These are phyloP conservation scores for Lethenteron reissneri DNA, from an alignment of 2,113 vertebrate genomes.

Conservation along the genomic window DNA sequence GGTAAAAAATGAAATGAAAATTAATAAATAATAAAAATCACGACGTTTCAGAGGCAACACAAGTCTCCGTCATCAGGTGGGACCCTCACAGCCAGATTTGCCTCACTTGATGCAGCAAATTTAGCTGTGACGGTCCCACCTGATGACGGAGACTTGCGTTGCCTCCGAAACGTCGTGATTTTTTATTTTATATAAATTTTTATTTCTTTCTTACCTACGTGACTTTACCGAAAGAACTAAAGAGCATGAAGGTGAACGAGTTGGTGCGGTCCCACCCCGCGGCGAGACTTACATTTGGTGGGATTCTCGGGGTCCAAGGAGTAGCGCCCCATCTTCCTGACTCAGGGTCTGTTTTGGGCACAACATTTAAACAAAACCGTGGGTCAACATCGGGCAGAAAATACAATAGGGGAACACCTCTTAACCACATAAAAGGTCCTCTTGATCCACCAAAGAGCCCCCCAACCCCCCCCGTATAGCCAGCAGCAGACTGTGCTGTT, in stretches of 20 bases:
- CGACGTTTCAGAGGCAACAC: too few species aligned
- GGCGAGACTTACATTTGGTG: constrained; percentile 62
- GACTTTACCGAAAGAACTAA: not conserved
- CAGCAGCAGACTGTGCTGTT: too few species aligned
- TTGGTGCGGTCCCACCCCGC: not conserved
- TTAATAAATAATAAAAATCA: too few species aligned
- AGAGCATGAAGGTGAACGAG: not conserved
- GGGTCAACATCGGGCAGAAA: too few species aligned
- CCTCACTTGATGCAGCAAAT: not conserved
- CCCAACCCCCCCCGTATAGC: too few species aligned
- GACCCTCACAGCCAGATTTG: too few species aligned
- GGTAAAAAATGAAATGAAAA: too few species aligned
- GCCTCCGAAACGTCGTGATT: not conserved
- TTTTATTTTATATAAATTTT: too few species aligned
- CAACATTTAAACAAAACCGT: too few species aligned
- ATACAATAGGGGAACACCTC: too few species aligned
- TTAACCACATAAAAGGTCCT: too few species aligned
- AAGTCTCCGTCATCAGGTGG: not conserved
- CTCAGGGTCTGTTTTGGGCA: not conserved
- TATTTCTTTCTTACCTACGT: not conserved
- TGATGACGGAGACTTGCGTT: not conserved
- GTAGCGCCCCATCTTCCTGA: constrained; percentile 74
- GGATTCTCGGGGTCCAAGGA: constrained; percentile 93
- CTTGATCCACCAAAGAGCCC: too few species aligned
- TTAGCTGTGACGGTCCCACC: not conserved